Evolutionary conservation across 2,888 invertebrate genomes (phyloP).

Genomic region (Acanthosoma haemorrhoidale): DNA sequence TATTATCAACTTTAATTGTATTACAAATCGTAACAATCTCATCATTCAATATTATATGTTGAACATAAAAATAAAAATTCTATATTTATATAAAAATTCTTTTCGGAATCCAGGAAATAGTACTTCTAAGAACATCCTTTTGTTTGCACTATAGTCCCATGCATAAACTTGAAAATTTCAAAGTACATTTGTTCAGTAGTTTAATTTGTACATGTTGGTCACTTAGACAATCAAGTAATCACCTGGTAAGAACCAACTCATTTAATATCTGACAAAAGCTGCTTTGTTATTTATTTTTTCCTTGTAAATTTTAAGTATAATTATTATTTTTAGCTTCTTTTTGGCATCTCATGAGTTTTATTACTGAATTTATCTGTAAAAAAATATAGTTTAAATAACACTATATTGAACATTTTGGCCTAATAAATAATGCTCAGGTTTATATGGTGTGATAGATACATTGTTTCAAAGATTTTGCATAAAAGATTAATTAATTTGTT

Average conservation of each 20-base stretch:
- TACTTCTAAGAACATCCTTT: too few species aligned
- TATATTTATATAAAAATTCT: too few species aligned
- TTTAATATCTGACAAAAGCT: background rate
- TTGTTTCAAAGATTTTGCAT: too few species aligned
- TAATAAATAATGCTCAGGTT: conserved; percentile 1
- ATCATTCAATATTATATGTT: too few species aligned
- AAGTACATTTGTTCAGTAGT: background rate
- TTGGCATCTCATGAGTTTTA: too few species aligned
- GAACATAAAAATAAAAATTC: too few species aligned
- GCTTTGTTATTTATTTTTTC: background rate
- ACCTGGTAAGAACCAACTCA: background rate
- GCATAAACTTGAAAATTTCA: background rate
- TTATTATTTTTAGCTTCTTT: background rate
- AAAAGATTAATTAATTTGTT: too few species aligned
- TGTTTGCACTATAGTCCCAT: background rate
- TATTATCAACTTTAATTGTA: too few species aligned
- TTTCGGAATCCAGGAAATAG: too few species aligned
- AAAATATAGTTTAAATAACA: background rate
- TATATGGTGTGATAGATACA: background rate
- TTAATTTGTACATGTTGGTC: background rate
- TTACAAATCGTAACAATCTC: too few species aligned
- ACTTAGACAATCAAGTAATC: conserved; percentile 10
- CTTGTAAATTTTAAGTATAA: background rate
- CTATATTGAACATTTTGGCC: background rate
- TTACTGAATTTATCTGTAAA: too few species aligned